These are phyloP conservation scores for Pterocles gutturalis DNA, from an alignment of 2,113 vertebrate genomes.

Conservation along the genomic window DNA sequence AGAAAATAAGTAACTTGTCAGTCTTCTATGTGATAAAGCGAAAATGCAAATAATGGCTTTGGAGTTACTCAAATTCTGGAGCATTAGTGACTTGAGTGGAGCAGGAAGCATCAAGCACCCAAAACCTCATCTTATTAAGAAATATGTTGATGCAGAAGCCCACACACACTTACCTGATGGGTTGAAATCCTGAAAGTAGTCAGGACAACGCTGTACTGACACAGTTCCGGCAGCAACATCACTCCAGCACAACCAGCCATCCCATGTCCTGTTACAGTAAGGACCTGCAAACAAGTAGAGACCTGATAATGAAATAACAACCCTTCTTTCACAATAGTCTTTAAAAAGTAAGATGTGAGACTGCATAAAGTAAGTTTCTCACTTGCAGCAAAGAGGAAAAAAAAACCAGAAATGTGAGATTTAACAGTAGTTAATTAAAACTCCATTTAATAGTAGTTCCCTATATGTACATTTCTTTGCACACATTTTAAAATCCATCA, in stretches of 20 bases:
- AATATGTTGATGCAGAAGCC: neutral
- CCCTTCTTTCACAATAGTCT: neutral
- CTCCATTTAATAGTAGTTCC: neutral
- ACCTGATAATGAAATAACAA: neutral
- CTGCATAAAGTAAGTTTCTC: neutral
- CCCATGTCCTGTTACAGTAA: slow-evolving; percentile 94
- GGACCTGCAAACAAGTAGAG: slow-evolving; percentile 67
- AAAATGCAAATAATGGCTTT: neutral
- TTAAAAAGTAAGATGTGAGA: neutral
- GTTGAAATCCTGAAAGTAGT: slow-evolving; percentile 97
- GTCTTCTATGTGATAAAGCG: neutral
- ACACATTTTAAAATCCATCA: neutral
- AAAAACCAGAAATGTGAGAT: neutral
- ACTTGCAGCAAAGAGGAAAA: neutral
- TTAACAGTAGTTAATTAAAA: neutral
- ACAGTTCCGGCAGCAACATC: slow-evolving; percentile 83
- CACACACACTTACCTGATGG: slow-evolving; percentile 83
- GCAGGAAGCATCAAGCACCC: neutral
- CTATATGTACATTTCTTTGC: neutral
- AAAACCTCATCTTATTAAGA: neutral
- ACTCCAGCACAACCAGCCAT: slow-evolving; percentile 97
- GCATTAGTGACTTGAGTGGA: neutral
- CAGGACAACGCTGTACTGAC: slow-evolving; percentile 90
- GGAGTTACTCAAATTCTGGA: neutral
- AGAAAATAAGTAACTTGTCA: neutral